Base-by-base conservation (phyloP, 1,140 invertebrate genomes). In the Trinorchestia longiramus region DNA sequence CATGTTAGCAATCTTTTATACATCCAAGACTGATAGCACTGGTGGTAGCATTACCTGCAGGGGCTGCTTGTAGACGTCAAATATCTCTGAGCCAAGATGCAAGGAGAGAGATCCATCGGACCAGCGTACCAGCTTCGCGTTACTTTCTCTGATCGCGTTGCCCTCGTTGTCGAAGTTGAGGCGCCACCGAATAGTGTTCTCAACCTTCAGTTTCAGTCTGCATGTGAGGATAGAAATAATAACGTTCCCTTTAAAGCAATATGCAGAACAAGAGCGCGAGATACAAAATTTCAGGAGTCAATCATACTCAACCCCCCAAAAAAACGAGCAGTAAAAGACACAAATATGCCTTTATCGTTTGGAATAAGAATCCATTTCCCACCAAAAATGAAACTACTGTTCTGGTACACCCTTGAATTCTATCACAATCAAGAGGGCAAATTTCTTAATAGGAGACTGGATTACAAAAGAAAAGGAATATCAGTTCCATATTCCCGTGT, bases 121-220 rank as follows among this genome's bases (percentile, higher is more conserved):
- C 99, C 99, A 99, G 96, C 98, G 98, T 19, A 99, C 99, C 97
- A 99, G 98, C 96, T 99, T 98, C 0, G 99, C 99, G 97, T 99
- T 99, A 94, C 99, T 99, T 97, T 99, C 99, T 97, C 98, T 98
- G 0, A 98, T 97, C 15, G 98, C 98, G 97, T 99, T 98, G 17
- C 98, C 99, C 94, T 99, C 98, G 47, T 99, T 98, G 97, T 99
- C 98, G 97, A 99, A 98, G 4, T 97, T 98, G 44, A 98, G 98
- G n/a, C 99, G 98, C 99, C 99, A 99, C 91, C 99, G 98, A 90
- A 99, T 99, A 0, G 99, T 99, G 97, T 99, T 99, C 97, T 99
- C 99, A 17, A 99, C 99, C 97, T 99, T 99, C 36, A 99, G 97
- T 97, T 99, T 99, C 57, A 99, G 97, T 95, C 98, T 98, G 96